Evolutionary conservation across 2,888 invertebrate species (phyloP).

Genomic region (Sphaerophoria rueppellii): DNA sequence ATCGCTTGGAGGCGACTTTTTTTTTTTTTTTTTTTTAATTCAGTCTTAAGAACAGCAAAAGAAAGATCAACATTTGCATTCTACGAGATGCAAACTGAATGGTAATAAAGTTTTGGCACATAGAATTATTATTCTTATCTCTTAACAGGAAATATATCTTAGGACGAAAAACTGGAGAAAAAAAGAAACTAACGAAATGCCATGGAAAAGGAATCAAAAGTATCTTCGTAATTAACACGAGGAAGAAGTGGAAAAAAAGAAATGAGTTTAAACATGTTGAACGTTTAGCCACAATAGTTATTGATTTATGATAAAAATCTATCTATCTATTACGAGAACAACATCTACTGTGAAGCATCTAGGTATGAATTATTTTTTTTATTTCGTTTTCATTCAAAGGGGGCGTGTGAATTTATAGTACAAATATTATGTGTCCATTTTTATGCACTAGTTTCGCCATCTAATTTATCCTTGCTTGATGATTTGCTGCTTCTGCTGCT

Average conservation of each 20-base stretch:
- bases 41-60: slow-evolving; percentile 70
- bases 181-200: slow-evolving; percentile 23
- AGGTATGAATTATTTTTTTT: slow-evolving; percentile 1
- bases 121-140: slow-evolving; percentile 18
- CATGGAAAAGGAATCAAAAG: slow-evolving; percentile 38
- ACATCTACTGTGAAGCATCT: slow-evolving; percentile 48
- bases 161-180: neutral
- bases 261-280: slow-evolving; percentile 59
- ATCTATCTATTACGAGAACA: slow-evolving; percentile 54
- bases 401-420: neutral
- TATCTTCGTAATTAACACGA: neutral
- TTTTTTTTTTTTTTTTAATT: slow-evolving; percentile 34
- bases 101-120: slow-evolving; percentile 31
- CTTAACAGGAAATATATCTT: slow-evolving; percentile 34
- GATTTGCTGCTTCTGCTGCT: slow-evolving; percentile 44
- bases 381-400: neutral
- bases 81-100: slow-evolving; percentile 50
- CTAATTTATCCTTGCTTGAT: slow-evolving; percentile 44
- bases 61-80: slow-evolving; percentile 38
- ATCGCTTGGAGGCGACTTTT: slow-evolving; percentile 8
- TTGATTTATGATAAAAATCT: slow-evolving; percentile 48
- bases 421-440: neutral
- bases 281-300: slow-evolving; percentile 70
- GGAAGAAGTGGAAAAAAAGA: neutral
- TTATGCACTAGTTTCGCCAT: slow-evolving; percentile 67